Evolutionary conservation across 2,113 vertebrate genomes (phyloP), one percentile per base, ranked within the genome.

Genomic region (Urocynchramus pylzowi): DNA sequence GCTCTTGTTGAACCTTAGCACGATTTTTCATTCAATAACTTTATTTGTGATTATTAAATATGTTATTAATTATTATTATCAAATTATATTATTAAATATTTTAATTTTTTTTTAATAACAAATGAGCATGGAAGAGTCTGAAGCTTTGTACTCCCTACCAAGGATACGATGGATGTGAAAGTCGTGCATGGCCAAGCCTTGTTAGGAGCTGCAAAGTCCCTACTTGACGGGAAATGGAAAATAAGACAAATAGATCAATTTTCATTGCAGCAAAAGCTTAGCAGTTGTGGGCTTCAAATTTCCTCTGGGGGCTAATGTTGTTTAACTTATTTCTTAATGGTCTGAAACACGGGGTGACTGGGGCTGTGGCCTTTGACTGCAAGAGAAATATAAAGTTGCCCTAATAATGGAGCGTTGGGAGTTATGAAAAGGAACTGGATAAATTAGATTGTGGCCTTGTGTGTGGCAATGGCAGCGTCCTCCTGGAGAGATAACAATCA

Each of bases 281-380:
- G 42, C 94, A 52, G 93, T 59, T 17, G 16, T 90, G 84, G 69
- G 54, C 80, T 77, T 95, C 76, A 87, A 84, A 84, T 97, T 95
- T 93, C 91, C 95, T 95, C 93, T 67, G 76, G 95, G 94, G 94
- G 89, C 91, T 92, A n/a, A 30, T 96, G 95, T 81, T 95, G 89
- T 96, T 96, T 96, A 95, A 97, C 89, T 92, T 79, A 50, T 28
- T 91, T 95, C 95, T 90, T 96, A 96, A 96, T 95, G 91, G 73
- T 70, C 71, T 95, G 94, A 89, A 96, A 42, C 92, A 31, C 0
- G 6, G 83, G 86, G 63, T 95, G 90, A 74, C 45, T 3, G 0
- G 47, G 73, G 73, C 95, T 57, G 9, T 78, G 94, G 71, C 90
- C 89, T 97, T 89, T 90, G 85, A 31, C 93, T 92, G 20, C 47